phyloP scores from a whole-genome alignment of 1,140 invertebrate species.

The Heliothis virescens region DNA sequence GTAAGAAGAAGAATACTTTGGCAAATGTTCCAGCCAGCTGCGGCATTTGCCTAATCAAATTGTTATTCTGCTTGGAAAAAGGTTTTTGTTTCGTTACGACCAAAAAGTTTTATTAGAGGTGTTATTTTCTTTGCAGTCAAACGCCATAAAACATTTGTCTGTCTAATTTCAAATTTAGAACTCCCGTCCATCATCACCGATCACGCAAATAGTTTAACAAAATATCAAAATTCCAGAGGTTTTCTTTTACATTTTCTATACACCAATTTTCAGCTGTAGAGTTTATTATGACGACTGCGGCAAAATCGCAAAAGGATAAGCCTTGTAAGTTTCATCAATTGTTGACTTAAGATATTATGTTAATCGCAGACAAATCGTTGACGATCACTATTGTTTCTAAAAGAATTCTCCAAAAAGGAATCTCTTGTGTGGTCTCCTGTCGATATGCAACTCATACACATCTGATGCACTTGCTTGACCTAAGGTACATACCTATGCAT shows the following conservation, averaged over 20 bases:
- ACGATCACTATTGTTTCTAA: background rate
- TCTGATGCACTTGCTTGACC: too few species aligned
- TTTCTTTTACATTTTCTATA: constrained; percentile 54
- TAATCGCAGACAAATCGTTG: background rate
- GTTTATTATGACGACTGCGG: constrained; percentile 63
- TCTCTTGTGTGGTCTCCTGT: too few species aligned
- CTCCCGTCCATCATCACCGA: constrained; percentile 57
- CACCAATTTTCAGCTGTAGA: constrained; percentile 43
- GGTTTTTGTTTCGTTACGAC: background rate
- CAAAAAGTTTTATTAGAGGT: constrained; percentile 4
- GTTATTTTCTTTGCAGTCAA: constrained; percentile 9
- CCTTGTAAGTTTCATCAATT: constrained; percentile 61
- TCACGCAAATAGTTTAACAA: constrained; percentile 48
- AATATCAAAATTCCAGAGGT: constrained; percentile 65
- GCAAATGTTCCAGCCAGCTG: constrained; percentile 23
- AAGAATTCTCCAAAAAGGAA: too few species aligned
- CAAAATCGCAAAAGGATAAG: constrained; percentile 74
- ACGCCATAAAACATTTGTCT: constrained; percentile 31
- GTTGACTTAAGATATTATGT: background rate
- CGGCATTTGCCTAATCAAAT: background rate
- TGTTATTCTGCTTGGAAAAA: background rate
- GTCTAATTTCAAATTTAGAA: constrained; percentile 67
- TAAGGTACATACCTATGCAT: too few species aligned
- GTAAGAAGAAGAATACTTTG: constrained; percentile 1
- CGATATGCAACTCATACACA: too few species aligned